Evolutionary conservation across 2,888 invertebrate species (phyloP), one percentile per base, ranked within the genome.

Genomic region (Rhaphigaster nebulosa): DNA sequence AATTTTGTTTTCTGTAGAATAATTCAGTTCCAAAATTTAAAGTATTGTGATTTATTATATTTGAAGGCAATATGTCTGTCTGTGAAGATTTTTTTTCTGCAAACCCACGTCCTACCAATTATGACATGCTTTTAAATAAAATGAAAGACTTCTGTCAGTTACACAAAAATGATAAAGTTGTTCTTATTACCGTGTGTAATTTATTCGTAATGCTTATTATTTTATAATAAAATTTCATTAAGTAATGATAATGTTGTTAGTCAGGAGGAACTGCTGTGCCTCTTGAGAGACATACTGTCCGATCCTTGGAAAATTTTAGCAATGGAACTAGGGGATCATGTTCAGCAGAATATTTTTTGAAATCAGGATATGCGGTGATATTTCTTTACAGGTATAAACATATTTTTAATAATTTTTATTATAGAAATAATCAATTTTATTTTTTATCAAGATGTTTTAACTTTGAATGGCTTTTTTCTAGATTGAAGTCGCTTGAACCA

Each of bases 241-340:
- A 41, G 8, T 84, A 84, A 45, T 45, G 1, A 84, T 84, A 4
- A 45, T 84, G n/a, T 50, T 94, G 45, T 84, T 94, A 97, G 97
- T 99, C 98, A 91, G 99, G 99, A 70, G 99, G 99, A 90, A 99
- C 99, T 10, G 98, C 98, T 65, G 98, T 99, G 12, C 99, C 99
- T 0, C 94, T 99, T 91, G 99, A 99, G 93, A 98, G 98, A 94
- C 98, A 98, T 93, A 99, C 99, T 0, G 99, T 99, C 1, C 96
- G 99, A 89, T 99, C 98, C 94, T 98, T 99, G 90, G 99, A 99
- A 94, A 99, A 99, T 95, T 99, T 99, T 94, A 99, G 99, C 94
- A 98, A 98, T 34, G 99, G 99, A 87, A 98, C 97, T 0, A 95
- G 99, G 92, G 99, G 99, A 41, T 96, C 99, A 0, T 96, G 98